Conservation (phyloP, 2,113 vertebrate species). For the Perca fluviatilis region DNA sequence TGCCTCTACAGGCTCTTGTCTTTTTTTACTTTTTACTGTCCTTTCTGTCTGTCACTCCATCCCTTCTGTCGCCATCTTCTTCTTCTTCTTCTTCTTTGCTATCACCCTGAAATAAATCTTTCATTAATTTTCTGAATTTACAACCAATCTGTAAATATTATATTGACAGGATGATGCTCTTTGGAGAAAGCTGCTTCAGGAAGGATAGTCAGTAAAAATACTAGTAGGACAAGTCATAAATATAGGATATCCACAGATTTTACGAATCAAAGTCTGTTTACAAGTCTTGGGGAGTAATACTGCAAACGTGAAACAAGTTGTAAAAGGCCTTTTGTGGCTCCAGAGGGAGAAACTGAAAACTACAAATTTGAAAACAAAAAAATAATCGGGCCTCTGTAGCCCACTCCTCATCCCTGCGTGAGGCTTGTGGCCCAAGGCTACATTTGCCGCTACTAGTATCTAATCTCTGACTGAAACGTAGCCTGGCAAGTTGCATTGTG, state of each 20-base stretch:
- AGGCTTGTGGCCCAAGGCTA: not conserved
- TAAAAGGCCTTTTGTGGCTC: not conserved
- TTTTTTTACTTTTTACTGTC: not conserved
- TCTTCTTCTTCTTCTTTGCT: not conserved
- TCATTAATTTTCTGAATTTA: slow-evolving; percentile 1
- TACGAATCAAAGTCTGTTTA: slow-evolving; percentile 18
- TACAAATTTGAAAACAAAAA: not conserved
- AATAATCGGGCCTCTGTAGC: not conserved
- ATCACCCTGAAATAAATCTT: slow-evolving; percentile 8
- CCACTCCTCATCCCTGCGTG: not conserved
- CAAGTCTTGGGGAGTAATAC: not conserved
- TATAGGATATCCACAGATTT: not conserved
- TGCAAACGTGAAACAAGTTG: not conserved
- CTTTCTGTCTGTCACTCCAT: not conserved
- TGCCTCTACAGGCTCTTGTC: not conserved
- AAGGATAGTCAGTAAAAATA: not conserved
- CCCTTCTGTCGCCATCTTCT: not conserved
- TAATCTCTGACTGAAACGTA: not conserved
- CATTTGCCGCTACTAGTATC: not conserved
- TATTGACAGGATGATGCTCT: not conserved
- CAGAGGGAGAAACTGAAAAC: slow-evolving; percentile 5
- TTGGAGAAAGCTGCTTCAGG: not conserved
- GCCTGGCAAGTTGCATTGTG: not conserved
- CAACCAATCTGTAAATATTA: not conserved
- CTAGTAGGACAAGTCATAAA: not conserved